Percentiles rank a stretch among this genome's conserved stretches.
phyloP scores from a whole-genome alignment of 2,888 invertebrate genomes.

The Diadegma fenestrale region DNA sequence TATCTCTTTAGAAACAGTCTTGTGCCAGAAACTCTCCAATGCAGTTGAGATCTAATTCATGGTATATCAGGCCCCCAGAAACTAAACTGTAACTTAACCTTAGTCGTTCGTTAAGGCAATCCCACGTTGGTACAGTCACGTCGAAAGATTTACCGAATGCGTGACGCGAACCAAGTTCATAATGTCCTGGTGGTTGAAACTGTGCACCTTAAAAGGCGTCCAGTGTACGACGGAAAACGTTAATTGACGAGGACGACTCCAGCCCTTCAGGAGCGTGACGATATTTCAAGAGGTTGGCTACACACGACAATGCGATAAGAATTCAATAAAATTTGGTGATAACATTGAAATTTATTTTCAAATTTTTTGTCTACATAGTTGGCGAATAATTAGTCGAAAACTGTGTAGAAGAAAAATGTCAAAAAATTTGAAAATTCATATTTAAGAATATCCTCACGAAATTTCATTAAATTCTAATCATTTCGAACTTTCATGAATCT shows the following conservation, averaged over 20 bases:
- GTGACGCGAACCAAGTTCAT: not conserved
- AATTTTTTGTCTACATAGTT: no score
- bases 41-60: conserved; percentile 1
- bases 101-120: conserved; percentile 9
- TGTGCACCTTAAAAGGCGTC: not conserved
- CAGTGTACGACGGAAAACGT: not conserved
- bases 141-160: not conserved
- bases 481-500: no score
- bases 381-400: no score
- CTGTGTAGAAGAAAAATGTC: no score
- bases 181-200: not conserved
- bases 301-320: no score
- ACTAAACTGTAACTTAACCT: conserved; percentile 19
- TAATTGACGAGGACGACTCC: not conserved
- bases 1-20: conserved; percentile 3
- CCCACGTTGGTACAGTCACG: conserved; percentile 7
- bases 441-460: no score
- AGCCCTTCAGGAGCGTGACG: not conserved
- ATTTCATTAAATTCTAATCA: no score
- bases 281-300: no score
- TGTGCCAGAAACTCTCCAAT: conserved; percentile 19
- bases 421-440: no score
- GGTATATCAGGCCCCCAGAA: not conserved
- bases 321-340: no score
- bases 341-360: no score